Evolutionary conservation across 1,140 invertebrate genomes (phyloP).

Genomic region (Calycopis cecrops): DNA sequence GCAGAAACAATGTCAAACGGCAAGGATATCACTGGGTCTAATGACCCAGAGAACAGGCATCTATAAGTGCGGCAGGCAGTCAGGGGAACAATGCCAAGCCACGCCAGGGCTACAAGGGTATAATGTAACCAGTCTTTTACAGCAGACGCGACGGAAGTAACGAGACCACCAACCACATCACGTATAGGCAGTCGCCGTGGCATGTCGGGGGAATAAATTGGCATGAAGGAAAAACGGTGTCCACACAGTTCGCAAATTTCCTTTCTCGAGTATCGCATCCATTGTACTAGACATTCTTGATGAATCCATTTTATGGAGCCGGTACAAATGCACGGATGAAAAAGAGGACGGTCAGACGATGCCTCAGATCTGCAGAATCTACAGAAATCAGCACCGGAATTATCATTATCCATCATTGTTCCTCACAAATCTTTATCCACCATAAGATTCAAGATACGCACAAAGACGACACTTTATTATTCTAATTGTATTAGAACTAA

Average conservation of each 20-base stretch:
- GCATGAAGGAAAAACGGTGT: conserved; percentile 97
- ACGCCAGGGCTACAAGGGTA: conserved; percentile 94
- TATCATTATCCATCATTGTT: conserved; percentile 66
- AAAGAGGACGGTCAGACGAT: conserved; percentile 85
- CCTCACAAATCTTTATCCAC: conserved; percentile 17
- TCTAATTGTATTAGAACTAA: not conserved
- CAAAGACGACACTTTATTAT: conserved; percentile 3
- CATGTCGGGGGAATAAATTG: conserved; percentile 99
- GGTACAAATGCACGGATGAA: conserved; percentile 99
- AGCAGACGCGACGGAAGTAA: conserved; percentile 92
- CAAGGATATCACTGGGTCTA: conserved; percentile 88
- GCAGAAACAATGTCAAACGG: conserved; percentile 95
- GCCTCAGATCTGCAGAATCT: conserved; percentile 98
- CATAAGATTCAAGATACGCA: not conserved
- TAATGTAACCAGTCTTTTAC: conserved; percentile 98
- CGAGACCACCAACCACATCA: conserved; percentile 91
- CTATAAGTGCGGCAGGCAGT: conserved; percentile 97
- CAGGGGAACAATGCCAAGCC: conserved; percentile 97
- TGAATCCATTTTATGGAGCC: conserved; percentile 99
- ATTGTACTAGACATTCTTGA: conserved; percentile 92
- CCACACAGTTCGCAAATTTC: conserved; percentile 99
- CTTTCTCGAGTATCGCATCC: conserved; percentile 97
- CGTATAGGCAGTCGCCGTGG: conserved; percentile 94
- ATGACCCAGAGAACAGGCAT: conserved; percentile 91
- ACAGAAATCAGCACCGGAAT: conserved; percentile 88